Evolutionary conservation across 2,113 vertebrate species (phyloP).

Genomic region (Menura novaehollandiae): DNA sequence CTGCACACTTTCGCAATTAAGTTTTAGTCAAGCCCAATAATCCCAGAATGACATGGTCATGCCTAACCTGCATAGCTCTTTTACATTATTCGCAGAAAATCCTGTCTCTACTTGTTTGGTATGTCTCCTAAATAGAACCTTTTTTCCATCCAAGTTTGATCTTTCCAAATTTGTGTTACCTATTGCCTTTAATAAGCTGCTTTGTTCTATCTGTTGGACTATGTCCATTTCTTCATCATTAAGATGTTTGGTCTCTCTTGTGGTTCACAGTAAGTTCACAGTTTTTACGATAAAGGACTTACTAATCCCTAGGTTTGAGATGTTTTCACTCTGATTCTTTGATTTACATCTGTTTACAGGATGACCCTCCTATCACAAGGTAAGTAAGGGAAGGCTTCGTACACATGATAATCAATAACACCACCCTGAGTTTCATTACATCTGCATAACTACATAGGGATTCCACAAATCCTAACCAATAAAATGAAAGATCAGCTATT

Average conservation of each 20-base stretch:
- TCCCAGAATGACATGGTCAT: background rate
- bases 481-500: background rate
- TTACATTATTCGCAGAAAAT: background rate
- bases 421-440: background rate
- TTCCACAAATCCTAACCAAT: background rate
- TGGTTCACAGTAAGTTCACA: background rate
- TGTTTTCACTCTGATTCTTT: background rate
- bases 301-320: background rate
- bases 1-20: background rate
- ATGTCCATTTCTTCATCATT: background rate
- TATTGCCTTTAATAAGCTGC: background rate
- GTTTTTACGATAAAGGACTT: background rate
- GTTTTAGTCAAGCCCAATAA: background rate
- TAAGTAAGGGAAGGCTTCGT: background rate
- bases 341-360: background rate
- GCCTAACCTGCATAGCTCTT: background rate
- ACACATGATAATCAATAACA: background rate
- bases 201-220: background rate
- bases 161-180: background rate
- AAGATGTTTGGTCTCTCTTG: background rate
- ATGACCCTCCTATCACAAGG: background rate
- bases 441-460: background rate
- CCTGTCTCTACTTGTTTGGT: background rate
- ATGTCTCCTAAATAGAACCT: background rate
- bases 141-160: background rate